Percentiles rank a stretch among this genome's conserved stretches.
phyloP scores from a whole-genome alignment of 1,140 invertebrate genomes.

The Cyclargus thomasi region DNA sequence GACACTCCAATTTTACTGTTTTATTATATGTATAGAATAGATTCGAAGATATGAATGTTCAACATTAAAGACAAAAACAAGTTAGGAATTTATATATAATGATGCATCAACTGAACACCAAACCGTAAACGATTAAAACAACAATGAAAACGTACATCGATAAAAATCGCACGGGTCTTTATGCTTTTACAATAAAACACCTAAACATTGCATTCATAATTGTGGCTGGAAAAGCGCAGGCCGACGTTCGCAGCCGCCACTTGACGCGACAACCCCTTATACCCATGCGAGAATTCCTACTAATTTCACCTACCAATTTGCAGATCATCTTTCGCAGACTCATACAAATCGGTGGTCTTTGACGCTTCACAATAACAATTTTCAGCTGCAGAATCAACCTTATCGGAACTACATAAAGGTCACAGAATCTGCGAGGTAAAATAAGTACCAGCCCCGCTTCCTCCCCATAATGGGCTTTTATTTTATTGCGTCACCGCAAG shows the following conservation, averaged over 20 bases:
- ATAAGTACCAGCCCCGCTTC: constrained; percentile 37
- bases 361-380: constrained; percentile 33
- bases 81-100: too few species aligned
- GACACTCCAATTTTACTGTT: too few species aligned
- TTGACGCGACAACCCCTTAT: constrained; percentile 38
- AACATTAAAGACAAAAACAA: too few species aligned
- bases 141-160: too few species aligned
- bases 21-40: too few species aligned
- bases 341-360: constrained; percentile 50
- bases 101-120: too few species aligned
- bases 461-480: constrained; percentile 42
- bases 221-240: constrained; percentile 22
- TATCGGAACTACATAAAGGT: too few species aligned
- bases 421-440: too few species aligned
- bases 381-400: too few species aligned
- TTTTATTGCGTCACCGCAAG: constrained; percentile 39
- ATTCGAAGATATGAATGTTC: too few species aligned
- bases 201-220: constrained; percentile 15
- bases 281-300: constrained; percentile 39
- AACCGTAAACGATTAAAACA: too few species aligned
- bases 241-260: constrained; percentile 31
- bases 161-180: background rate
- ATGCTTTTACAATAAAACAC: constrained; percentile 11
- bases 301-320: constrained; percentile 49
- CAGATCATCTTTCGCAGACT: constrained; percentile 48